Conservation (phyloP, 2,888 invertebrate genomes). For the Xanthorhoe designata region DNA sequence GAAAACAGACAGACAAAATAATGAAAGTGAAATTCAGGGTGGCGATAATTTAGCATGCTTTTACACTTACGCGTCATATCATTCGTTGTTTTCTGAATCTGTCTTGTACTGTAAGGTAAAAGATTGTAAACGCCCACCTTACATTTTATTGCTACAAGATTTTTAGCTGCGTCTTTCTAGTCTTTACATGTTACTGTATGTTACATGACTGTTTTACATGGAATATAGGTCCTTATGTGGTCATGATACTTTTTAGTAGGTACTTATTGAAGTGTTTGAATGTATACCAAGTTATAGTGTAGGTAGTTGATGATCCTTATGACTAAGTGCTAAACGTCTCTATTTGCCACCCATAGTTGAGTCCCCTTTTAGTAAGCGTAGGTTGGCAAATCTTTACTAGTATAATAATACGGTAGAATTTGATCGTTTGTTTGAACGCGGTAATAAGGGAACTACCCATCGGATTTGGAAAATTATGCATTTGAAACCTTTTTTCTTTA, state of each 20-base stretch:
- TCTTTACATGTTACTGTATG: constrained; percentile 55
- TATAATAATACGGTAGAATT: neutral
- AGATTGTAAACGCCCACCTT: constrained; percentile 64
- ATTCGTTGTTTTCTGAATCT: constrained; percentile 56
- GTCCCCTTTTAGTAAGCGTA: no score
- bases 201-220: constrained; percentile 29
- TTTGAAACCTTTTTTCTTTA: no score
- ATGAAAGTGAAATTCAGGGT: no score
- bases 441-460: no score
- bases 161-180: constrained; percentile 57
- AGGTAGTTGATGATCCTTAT: neutral
- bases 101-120: constrained; percentile 57
- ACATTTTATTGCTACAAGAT: constrained; percentile 54
- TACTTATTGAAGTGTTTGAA: constrained; percentile 6
- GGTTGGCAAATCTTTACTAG: neutral
- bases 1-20: no score
- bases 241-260: constrained; percentile 13
- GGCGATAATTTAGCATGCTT: constrained; percentile 53
- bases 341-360: no score
- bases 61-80: constrained; percentile 50
- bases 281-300: neutral
- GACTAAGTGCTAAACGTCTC: neutral
- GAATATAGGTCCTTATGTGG: constrained; percentile 26
- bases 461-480: no score
- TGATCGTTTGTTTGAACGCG: no score